Evolutionary conservation across 2,113 vertebrate species (phyloP), one percentile per base, ranked within the genome.

Genomic region (Halichoerus grypus): DNA sequence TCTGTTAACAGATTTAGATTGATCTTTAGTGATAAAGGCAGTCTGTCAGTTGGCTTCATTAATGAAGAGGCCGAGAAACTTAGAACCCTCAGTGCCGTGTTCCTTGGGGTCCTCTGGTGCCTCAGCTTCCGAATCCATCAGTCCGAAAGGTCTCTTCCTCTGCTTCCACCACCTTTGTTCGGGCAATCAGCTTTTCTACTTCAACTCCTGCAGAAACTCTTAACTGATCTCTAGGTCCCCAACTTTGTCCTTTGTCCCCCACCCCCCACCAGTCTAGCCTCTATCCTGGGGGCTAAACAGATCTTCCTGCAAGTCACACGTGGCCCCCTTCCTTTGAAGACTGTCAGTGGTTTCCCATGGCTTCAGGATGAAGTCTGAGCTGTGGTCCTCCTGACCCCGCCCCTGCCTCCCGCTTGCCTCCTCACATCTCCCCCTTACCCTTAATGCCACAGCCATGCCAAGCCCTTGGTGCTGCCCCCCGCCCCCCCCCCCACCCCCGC

Each of bases 361-460:
- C 53, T 49, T n/a, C 42, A 18, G 4, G 55, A 2, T 0, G n/a
- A 49, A n/a, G n/a, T 51, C 61, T 1, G 19, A 13, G 42, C n/a
- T 1, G 4, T 33, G 42, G 53, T 19, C 13, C 10, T 42, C 18
- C 42, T 7, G 3, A 21, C 26, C 65, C 5, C 31, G 31, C 6
- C 0, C 1, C 82, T 9, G 42, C 63, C 63, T 18, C 22, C 81
- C 8, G 36, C 59, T 22, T 22, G 15, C n/a, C n/a, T 16, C 16
- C 10, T 31, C 26, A 1, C 8, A 10, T 6, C 51, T 49, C n/a
- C 21, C 24, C 57, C 33, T 69, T n/a, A 10, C 39, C 12, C 18
- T 49, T 15, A 24, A 2, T 1, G 16, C 1, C 26, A 33, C 31
- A 26, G 33, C 39, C 26, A 1, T 0, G 3, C 11, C 4, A 3